A percentile compares a stretch with the other conserved stretches of the same genome.
Evolutionary conservation across 2,888 invertebrate genomes (phyloP).

Genomic region (Cyclophora punctaria): DNA sequence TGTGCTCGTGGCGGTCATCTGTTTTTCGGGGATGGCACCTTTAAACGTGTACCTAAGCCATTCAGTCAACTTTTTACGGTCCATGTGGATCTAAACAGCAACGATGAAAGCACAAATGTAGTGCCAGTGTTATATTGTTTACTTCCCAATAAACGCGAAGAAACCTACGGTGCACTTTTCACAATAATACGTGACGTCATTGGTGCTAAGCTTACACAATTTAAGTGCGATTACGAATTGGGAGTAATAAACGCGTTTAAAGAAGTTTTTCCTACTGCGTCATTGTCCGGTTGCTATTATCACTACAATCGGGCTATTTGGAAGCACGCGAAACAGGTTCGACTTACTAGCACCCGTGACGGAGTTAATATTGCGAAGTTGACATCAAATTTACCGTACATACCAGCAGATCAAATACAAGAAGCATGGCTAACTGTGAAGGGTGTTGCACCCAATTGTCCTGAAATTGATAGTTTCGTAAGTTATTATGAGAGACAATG

Average conservation of each 20-base stretch:
- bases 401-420: conserved; percentile 2
- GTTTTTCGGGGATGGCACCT: too few relatives aligned
- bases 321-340: conserved; percentile 3
- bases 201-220: background rate
- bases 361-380: conserved; percentile 1
- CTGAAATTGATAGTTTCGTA: background rate
- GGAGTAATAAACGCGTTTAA: conserved; percentile 5
- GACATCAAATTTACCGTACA: conserved; percentile 2
- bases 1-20: too few relatives aligned
- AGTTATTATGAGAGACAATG: background rate
- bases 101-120: background rate
- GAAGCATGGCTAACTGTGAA: conserved; percentile 5
- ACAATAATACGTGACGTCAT: background rate
- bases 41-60: too few relatives aligned
- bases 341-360: conserved; percentile 1
- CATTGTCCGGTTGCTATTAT: conserved; percentile 5
- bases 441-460: background rate
- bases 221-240: conserved; percentile 6
- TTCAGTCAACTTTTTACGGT: too few relatives aligned
- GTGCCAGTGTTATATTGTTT: too few relatives aligned
- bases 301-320: conserved; percentile 4
- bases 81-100: too few relatives aligned
- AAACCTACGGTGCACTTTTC: background rate
- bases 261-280: conserved; percentile 4
- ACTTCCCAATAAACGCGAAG: background rate